Percentiles rank a stretch among this genome's conserved stretches.
Evolutionary conservation across 2,797 vertebrate species (phyloP).

Genomic region (Sciurus vulgaris): DNA sequence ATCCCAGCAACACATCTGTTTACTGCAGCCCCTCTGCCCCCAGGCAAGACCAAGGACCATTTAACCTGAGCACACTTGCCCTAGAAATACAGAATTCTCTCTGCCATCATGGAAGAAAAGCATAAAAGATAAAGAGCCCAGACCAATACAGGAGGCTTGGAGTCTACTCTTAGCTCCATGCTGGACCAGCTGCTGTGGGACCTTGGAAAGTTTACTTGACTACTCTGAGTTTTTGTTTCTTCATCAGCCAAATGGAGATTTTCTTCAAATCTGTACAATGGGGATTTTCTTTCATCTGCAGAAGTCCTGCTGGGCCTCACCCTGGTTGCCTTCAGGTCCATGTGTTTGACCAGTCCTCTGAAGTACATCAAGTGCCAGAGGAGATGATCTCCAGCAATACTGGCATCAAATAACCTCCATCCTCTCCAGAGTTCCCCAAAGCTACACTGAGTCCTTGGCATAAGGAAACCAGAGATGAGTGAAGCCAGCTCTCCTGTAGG

Average conservation of each 20-base stretch:
- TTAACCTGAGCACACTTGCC: background rate
- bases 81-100: background rate
- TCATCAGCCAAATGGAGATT: conserved; percentile 16
- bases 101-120: background rate
- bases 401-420: background rate
- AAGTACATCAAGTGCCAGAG: background rate
- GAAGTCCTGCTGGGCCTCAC: background rate
- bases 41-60: background rate
- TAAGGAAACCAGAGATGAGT: conserved; percentile 3
- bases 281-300: conserved; percentile 39
- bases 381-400: background rate
- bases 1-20: background rate
- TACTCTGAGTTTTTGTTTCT: conserved; percentile 48
- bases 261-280: background rate
- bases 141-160: background rate
- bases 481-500: conserved; percentile 27
- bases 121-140: background rate
- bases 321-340: background rate
- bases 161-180: background rate
- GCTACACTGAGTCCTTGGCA: background rate
- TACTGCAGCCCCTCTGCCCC: background rate
- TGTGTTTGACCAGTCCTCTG: background rate
- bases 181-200: background rate
- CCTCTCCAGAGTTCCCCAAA: background rate
- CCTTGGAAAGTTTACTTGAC: background rate